These are phyloP conservation scores for Sphinx pinastri DNA, from an alignment of 2,888 invertebrate species.

Conservation along the genomic window DNA sequence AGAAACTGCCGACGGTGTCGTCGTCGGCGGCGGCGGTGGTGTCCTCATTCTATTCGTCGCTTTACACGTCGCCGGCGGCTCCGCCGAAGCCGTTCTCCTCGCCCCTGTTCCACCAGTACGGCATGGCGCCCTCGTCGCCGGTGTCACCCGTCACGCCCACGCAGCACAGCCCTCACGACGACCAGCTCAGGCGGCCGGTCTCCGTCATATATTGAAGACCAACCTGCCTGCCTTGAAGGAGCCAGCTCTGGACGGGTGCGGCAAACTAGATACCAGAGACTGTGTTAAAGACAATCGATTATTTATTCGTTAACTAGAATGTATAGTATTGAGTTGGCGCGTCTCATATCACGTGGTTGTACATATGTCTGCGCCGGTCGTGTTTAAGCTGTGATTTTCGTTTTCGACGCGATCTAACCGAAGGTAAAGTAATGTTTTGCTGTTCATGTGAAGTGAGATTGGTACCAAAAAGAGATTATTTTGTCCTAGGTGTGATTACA, in stretches of 20 bases:
- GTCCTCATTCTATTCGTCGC: constrained; percentile 87
- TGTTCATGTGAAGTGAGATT: constrained; percentile 78
- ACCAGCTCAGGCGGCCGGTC: constrained; percentile 87
- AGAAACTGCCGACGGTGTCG: constrained; percentile 74
- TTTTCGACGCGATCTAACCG: constrained; percentile 59
- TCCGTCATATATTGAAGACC: constrained; percentile 88
- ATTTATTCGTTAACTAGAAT: constrained; percentile 74
- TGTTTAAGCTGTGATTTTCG: constrained; percentile 77
- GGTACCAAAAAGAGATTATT: constrained; percentile 83
- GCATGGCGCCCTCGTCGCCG: constrained; percentile 74
- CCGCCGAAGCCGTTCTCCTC: constrained; percentile 82
- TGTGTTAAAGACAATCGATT: constrained; percentile 60
- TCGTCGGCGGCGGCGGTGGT: constrained; percentile 85
- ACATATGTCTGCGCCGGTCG: constrained; percentile 66
- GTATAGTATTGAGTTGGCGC: constrained; percentile 61
- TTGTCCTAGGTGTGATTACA: constrained; percentile 64
- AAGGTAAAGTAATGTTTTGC: constrained; percentile 40
- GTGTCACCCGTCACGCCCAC: constrained; percentile 74
- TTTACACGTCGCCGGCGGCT: constrained; percentile 84
- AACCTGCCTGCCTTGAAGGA: constrained; percentile 73
- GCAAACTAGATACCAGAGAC: constrained; percentile 62
- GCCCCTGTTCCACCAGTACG: constrained; percentile 81
- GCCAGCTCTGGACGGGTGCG: constrained; percentile 56
- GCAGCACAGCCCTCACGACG: constrained; percentile 81
- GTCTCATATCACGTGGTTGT: constrained; percentile 76